Percentiles rank a stretch among this genome's conserved stretches.
These are phyloP conservation scores for Tragulus kanchil DNA, from an alignment of 2,113 vertebrate genomes.

Conservation along the genomic window DNA sequence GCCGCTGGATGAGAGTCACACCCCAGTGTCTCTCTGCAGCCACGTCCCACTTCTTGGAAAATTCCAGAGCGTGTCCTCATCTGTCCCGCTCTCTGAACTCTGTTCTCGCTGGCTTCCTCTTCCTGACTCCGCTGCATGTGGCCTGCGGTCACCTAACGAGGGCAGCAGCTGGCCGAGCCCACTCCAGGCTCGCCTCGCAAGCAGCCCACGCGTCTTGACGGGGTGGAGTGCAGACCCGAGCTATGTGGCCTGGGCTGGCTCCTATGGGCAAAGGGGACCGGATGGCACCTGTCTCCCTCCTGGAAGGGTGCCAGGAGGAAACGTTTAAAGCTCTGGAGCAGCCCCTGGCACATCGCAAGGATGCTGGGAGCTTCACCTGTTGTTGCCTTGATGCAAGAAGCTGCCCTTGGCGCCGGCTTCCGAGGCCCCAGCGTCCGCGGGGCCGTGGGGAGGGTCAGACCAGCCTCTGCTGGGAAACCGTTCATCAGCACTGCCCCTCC, in stretches of 20 bases:
- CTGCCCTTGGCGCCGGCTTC: background rate
- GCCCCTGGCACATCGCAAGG: background rate
- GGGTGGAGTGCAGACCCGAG: rapidly evolving
- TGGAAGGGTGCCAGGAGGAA: background rate
- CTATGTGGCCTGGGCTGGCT: background rate
- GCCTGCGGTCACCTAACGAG: background rate
- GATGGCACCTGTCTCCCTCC: background rate
- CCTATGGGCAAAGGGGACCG: background rate
- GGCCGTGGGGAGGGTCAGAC: background rate
- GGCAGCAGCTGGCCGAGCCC: constrained; percentile 20
- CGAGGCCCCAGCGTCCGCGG: background rate
- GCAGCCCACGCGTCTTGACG: background rate
- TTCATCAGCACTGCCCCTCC: background rate
- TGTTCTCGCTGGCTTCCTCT: background rate
- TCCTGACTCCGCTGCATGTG: background rate
- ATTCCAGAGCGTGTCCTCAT: background rate
- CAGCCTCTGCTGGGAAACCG: background rate
- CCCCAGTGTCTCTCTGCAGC: background rate
- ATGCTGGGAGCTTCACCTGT: background rate
- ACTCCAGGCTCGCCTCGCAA: background rate
- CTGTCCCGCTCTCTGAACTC: background rate
- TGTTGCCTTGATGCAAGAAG: rapidly evolving
- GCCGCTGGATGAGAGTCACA: background rate
- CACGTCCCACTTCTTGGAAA: background rate
- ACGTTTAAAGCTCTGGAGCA: too few relatives aligned